phyloP scores from a whole-genome alignment of 2,888 invertebrate species.

The Drosophila prolongata region DNA sequence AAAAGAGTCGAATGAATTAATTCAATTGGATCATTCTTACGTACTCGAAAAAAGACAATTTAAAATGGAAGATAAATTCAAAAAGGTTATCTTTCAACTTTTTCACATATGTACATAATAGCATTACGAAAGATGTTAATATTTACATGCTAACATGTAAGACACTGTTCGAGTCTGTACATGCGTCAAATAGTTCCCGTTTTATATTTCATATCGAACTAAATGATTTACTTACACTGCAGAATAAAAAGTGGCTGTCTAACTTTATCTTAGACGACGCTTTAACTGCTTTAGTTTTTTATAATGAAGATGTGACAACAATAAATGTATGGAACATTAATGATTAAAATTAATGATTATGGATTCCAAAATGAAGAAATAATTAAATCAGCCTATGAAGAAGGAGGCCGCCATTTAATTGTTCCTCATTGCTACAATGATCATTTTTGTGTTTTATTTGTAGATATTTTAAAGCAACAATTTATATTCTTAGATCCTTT shows the following conservation, averaged over 20 bases:
- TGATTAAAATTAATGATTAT: too few relatives aligned
- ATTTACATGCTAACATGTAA: not conserved
- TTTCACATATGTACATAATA: not conserved
- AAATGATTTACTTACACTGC: not conserved
- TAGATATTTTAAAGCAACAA: not conserved
- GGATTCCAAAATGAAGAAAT: too few relatives aligned
- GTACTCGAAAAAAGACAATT: not conserved
- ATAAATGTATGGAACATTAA: too few relatives aligned
- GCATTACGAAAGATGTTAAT: not conserved
- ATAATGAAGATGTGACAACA: too few relatives aligned
- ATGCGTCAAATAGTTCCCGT: not conserved
- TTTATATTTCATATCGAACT: not conserved
- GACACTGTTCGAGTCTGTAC: not conserved
- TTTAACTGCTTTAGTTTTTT: too few relatives aligned
- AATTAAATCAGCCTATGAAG: too few relatives aligned
- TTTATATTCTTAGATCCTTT: too few relatives aligned
- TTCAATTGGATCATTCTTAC: too few relatives aligned
- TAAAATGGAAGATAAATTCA: not conserved
- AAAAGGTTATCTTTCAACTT: not conserved
- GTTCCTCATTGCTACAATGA: too few relatives aligned
- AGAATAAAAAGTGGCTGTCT: not conserved
- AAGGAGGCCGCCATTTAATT: too few relatives aligned
- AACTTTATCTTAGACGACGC: not conserved
- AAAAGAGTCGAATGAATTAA: too few relatives aligned
- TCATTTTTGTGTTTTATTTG: slow-evolving; percentile 1